These are phyloP conservation scores for Corythornis cristatus DNA, from an alignment of 2,113 vertebrate genomes.

Conservation along the genomic window DNA sequence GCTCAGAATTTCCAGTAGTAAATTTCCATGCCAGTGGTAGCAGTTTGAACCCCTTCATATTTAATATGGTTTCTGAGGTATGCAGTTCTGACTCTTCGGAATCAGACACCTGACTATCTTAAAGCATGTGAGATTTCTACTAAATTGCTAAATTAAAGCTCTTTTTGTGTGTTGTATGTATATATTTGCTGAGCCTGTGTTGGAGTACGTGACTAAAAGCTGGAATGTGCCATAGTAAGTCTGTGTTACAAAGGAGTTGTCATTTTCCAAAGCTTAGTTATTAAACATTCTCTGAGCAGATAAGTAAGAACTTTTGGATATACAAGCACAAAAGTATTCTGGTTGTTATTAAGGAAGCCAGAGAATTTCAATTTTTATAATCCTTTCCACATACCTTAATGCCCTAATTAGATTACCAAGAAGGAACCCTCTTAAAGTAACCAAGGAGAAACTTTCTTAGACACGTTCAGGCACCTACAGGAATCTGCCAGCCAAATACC, in stretches of 20 bases:
- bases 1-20: not conserved
- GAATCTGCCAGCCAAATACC: not conserved
- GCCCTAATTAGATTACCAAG: not conserved
- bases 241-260: not conserved
- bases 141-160: not conserved
- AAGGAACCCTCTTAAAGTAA: not conserved
- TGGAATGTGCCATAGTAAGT: not conserved
- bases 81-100: not conserved
- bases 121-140: not conserved
- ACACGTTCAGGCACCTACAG: constrained; percentile 25
- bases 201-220: not conserved
- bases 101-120: not conserved
- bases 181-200: not conserved
- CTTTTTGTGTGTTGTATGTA: not conserved
- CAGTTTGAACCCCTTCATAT: not conserved
- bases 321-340: not conserved
- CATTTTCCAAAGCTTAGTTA: not conserved
- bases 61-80: not conserved
- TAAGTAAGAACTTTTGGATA: not conserved
- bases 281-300: not conserved
- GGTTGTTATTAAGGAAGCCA: not conserved
- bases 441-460: not conserved
- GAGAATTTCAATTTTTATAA: not conserved
- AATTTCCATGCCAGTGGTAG: not conserved
- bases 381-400: not conserved